A percentile compares a stretch with the other conserved stretches of the same genome.
phyloP scores from a whole-genome alignment of 2,113 vertebrate genomes.

The Seriola dumerili region DNA sequence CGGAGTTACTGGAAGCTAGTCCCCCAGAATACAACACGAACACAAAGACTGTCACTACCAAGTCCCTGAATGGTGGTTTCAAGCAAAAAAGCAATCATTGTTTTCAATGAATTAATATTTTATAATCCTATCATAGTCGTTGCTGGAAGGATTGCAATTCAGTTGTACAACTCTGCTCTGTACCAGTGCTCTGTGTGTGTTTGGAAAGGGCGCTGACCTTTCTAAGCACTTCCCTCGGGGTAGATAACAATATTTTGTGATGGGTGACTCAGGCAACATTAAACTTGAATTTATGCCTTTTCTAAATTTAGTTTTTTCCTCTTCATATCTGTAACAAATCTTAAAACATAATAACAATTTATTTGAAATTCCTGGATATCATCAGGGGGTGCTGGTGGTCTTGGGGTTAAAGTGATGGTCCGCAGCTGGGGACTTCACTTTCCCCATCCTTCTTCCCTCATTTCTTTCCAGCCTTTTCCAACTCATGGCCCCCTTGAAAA shows the following conservation, averaged over 20 bases:
- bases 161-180: neutral
- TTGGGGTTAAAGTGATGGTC: neutral
- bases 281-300: neutral
- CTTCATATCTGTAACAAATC: neutral
- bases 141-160: neutral
- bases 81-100: slow-evolving; percentile 15
- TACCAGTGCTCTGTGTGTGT: slow-evolving; percentile 9
- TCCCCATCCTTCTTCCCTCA: neutral
- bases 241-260: neutral
- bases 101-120: slow-evolving; percentile 35
- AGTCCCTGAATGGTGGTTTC: neutral
- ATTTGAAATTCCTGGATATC: neutral
- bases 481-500: too few species aligned
- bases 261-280: neutral
- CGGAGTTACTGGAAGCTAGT: slow-evolving; percentile 19
- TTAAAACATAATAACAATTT: neutral
- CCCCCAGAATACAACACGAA: neutral
- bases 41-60: neutral
- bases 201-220: slow-evolving; percentile 27
- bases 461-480: neutral
- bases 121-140: slow-evolving; percentile 7
- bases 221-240: slow-evolving; percentile 1
- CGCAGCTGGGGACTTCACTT: neutral
- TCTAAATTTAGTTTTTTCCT: neutral
- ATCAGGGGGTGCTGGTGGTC: neutral